phyloP scores from a whole-genome alignment of 2,888 invertebrate species.

The Rhimphoctona megacephalus region DNA sequence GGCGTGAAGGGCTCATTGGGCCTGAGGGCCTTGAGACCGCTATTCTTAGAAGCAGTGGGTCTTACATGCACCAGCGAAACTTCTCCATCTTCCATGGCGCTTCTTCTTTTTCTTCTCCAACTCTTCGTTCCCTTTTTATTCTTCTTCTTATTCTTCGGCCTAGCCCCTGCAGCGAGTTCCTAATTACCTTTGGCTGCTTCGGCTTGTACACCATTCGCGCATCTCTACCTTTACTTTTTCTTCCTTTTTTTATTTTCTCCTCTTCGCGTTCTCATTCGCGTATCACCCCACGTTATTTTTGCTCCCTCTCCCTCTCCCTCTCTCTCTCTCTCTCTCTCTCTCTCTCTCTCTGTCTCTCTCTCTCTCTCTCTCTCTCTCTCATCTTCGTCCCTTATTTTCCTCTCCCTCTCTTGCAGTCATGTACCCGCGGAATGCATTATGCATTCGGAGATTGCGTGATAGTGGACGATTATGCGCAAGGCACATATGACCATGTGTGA shows the following conservation, averaged over 20 bases:
- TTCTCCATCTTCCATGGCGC: constrained; percentile 53
- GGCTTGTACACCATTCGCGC: constrained; percentile 51
- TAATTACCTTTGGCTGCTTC: constrained; percentile 75
- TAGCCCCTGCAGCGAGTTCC: constrained; percentile 74
- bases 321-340: constrained; percentile 43
- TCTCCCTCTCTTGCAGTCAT: constrained; percentile 51
- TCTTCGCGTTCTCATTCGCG: constrained; percentile 52
- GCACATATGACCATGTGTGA: constrained; percentile 47
- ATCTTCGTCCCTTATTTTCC: constrained; percentile 30
- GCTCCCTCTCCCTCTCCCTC: constrained; percentile 59
- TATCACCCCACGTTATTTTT: constrained; percentile 49
- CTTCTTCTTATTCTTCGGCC: constrained; percentile 52
- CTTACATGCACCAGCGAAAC: constrained; percentile 42
- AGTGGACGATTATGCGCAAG: constrained; percentile 77
- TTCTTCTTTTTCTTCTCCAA: constrained; percentile 33
- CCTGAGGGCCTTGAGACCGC: constrained; percentile 78
- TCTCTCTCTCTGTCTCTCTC: constrained; percentile 56
- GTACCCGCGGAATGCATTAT: constrained; percentile 76
- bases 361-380: constrained; percentile 56
- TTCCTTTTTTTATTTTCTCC: constrained; percentile 28
- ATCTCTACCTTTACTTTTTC: constrained; percentile 37
- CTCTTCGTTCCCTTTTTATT: constrained; percentile 35
- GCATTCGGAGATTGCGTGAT: constrained; percentile 81
- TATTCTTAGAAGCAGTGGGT: constrained; percentile 78
- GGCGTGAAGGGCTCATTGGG: constrained; percentile 72